A percentile compares a stretch with the other conserved stretches of the same genome.
These are phyloP conservation scores for Gymnobelideus leadbeateri DNA, from an alignment of 2,113 vertebrate genomes.

Conservation along the genomic window DNA sequence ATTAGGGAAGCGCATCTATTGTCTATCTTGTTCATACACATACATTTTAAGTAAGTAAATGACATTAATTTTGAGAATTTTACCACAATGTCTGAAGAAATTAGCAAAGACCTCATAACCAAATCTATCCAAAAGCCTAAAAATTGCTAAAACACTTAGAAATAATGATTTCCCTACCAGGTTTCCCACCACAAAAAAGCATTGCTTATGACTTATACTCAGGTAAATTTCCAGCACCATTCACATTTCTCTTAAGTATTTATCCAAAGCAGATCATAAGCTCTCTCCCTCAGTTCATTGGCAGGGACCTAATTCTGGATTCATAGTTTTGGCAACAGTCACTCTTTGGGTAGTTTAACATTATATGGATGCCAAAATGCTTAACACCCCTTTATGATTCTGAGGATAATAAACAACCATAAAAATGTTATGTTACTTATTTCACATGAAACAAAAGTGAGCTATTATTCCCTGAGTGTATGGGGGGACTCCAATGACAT, in stretches of 20 bases:
- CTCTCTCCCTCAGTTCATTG: background rate
- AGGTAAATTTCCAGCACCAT: conserved; percentile 24
- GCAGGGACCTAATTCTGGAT: conserved; percentile 50
- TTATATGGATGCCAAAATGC: conserved; percentile 36
- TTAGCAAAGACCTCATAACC: background rate
- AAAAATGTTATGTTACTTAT: conserved; percentile 61
- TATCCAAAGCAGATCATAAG: conserved; percentile 18
- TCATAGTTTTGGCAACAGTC: background rate
- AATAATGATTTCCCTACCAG: conserved; percentile 26
- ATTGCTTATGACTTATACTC: background rate
- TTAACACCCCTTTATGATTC: conserved; percentile 30
- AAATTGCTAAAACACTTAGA: background rate
- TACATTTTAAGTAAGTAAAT: conserved; percentile 32
- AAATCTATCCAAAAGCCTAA: background rate
- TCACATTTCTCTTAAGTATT: conserved; percentile 33
- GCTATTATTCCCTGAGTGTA: conserved; percentile 6
- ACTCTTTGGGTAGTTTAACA: conserved; percentile 38
- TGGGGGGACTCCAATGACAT: background rate
- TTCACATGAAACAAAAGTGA: conserved; percentile 52
- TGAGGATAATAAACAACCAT: conserved; percentile 35
- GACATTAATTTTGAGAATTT: conserved; percentile 20
- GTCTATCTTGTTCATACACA: background rate
- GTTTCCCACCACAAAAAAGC: conserved; percentile 16
- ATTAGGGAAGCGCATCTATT: background rate
- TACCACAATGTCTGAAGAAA: background rate